These are phyloP conservation scores for Tragelaphus eurycerus DNA, from an alignment of 2,797 vertebrate genomes.

Conservation along the genomic window DNA sequence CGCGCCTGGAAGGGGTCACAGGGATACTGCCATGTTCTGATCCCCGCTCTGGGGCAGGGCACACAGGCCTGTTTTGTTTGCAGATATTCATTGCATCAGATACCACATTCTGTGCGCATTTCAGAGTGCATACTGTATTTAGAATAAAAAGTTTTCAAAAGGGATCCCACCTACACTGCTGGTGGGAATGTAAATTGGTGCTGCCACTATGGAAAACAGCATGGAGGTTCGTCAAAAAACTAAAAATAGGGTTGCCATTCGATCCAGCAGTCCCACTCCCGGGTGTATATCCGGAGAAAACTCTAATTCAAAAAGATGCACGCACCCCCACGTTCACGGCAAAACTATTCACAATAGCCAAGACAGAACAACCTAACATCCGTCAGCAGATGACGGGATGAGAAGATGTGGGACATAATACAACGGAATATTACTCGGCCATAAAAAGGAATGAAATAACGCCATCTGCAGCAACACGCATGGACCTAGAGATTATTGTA, in stretches of 20 bases:
- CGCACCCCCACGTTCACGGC: neutral
- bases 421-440: neutral
- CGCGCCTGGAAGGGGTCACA: too few relatives aligned
- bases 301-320: neutral
- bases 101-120: neutral
- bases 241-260: neutral
- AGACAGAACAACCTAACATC: neutral
- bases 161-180: neutral
- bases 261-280: neutral
- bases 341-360: neutral
- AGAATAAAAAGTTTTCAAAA: neutral
- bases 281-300: neutral
- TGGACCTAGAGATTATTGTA: neutral
- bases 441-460: neutral
- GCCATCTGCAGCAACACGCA: neutral
- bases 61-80: neutral
- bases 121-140: neutral
- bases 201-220: neutral
- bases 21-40: neutral
- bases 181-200: neutral
- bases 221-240: neutral
- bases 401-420: neutral
- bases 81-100: fast-evolving
- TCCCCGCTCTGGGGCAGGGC: neutral
- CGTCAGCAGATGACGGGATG: neutral